Evolutionary conservation across 1,140 invertebrate species (phyloP).

Genomic region (Battus philenor): DNA sequence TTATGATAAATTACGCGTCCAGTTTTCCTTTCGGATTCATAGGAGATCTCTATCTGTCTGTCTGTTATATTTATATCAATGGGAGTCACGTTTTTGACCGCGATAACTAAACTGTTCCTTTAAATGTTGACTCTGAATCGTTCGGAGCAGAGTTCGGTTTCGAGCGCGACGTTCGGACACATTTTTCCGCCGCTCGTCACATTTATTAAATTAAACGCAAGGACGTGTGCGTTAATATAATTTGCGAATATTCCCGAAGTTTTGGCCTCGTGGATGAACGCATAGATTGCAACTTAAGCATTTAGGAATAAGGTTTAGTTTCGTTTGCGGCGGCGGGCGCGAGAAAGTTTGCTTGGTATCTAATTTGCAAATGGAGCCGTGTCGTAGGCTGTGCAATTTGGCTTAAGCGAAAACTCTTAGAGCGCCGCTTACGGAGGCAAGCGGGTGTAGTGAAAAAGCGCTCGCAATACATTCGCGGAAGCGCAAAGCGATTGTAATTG

Average conservation of each 20-base stretch:
- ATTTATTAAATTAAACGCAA: conserved; percentile 16
- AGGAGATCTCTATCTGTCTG: not conserved
- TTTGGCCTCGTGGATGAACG: not conserved
- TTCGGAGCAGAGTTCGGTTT: not conserved
- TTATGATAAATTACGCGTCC: conserved; percentile 25
- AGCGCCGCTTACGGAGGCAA: conserved; percentile 29
- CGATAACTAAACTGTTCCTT: too few relatives aligned
- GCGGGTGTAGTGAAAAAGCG: conserved; percentile 25
- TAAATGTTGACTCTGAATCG: not conserved
- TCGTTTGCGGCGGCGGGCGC: conserved; percentile 2
- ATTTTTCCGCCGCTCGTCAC: conserved; percentile 10
- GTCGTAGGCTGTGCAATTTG: conserved; percentile 60
- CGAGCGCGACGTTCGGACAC: not conserved
- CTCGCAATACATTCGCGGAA: conserved; percentile 13
- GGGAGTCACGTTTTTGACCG: too few relatives aligned
- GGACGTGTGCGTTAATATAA: conserved; percentile 18
- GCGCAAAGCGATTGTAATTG: conserved; percentile 15
- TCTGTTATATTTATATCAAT: conserved; percentile 19
- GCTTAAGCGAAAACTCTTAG: conserved; percentile 64
- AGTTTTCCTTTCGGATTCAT: conserved; percentile 9
- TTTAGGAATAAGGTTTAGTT: conserved; percentile 15
- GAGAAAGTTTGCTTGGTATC: conserved; percentile 28
- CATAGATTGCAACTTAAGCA: conserved; percentile 6
- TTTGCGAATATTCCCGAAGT: conserved; percentile 18
- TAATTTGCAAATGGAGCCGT: conserved; percentile 71